Base-by-base conservation (phyloP, 2,888 invertebrate genomes). In the Heliothis peltigera region DNA sequence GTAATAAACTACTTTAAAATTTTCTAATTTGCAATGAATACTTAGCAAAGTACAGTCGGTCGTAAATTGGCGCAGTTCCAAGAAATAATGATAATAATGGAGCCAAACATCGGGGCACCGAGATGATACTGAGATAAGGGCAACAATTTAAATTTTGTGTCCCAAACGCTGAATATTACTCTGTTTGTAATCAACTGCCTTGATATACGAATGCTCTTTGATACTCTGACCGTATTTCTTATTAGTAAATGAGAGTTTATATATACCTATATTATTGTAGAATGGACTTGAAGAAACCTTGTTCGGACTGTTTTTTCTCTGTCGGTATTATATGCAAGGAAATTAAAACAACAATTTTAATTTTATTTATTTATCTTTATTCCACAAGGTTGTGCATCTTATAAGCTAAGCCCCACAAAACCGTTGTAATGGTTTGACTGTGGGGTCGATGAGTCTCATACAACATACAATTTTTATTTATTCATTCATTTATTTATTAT, bases 31-130 rank as follows among this genome's bases (percentile, higher is more conserved):
- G 7, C 42, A 42, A n/a, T 42, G 7, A 28, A 48, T 28, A 17
- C 25, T 18, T 17, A 48, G 17, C 28, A 8, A 48, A 28, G 28
- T 48, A 17, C n/a, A n/a, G 7, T 12, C n/a, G 25, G 17, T 52
- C 17, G 19, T 44, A 25, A 2, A 44, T 54, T 54, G n/a, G 43
- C 17, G 17, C 12, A 12, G 18, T 28, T 44, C 43, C 25, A 28
- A 43, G 43, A 28, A 28, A 54, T 8, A 43, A 44, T 54, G 43
- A 54, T 54, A n/a, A 42, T 42, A n/a, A 42, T 22, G 25, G 54
- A 15, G 17, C 54, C 43, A 44, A 54, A 18, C 18, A 52, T 39
- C 52, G 42, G 22, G 17, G 15, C 21, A n/a, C 52, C 10, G 42
- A 54, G 54, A 54, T 54, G 43, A 44, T 25, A 22, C 35, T 28